A percentile compares a stretch with the other conserved stretches of the same genome.
Conservation (phyloP, 2,888 invertebrate species). For the Thymelicus sylvestris region DNA sequence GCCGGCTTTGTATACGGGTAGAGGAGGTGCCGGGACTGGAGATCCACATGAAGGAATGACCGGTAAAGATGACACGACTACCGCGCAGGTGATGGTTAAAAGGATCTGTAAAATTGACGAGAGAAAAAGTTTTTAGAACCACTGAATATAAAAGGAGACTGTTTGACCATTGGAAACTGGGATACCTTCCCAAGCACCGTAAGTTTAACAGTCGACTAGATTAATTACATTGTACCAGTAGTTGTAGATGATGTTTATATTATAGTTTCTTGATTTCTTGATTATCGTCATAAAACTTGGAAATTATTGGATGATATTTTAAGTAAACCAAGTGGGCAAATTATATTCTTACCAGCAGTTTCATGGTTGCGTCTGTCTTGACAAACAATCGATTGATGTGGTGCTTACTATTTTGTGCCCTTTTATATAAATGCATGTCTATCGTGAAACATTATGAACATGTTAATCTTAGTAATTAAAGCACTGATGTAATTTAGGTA, state of each 20-base stretch:
- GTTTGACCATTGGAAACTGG: no score
- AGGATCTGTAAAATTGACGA: background rate
- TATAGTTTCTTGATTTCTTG: no score
- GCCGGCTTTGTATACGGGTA: background rate
- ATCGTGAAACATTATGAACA: constrained; percentile 16
- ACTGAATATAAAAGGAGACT: no score
- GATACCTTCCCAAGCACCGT: no score
- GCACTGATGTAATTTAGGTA: no score
- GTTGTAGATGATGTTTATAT: no score
- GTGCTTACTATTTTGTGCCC: constrained; percentile 3
- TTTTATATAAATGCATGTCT: constrained; percentile 18
- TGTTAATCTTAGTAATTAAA: constrained; percentile 11
- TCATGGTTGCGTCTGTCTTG: constrained; percentile 30
- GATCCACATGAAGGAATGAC: background rate
- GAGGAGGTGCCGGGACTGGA: background rate
- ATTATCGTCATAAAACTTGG: no score
- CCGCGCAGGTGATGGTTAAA: background rate
- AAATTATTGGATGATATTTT: no score
- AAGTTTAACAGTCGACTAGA: no score
- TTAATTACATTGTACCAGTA: no score
- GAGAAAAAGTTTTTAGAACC: background rate
- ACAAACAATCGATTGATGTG: background rate
- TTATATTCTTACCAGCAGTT: constrained; percentile 28
- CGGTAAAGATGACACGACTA: background rate
- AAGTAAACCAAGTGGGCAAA: background rate